Percentiles rank a stretch among this genome's conserved stretches.
Conservation (phyloP, 2,888 invertebrate genomes). For the Acanthosepion pharaonis region DNA sequence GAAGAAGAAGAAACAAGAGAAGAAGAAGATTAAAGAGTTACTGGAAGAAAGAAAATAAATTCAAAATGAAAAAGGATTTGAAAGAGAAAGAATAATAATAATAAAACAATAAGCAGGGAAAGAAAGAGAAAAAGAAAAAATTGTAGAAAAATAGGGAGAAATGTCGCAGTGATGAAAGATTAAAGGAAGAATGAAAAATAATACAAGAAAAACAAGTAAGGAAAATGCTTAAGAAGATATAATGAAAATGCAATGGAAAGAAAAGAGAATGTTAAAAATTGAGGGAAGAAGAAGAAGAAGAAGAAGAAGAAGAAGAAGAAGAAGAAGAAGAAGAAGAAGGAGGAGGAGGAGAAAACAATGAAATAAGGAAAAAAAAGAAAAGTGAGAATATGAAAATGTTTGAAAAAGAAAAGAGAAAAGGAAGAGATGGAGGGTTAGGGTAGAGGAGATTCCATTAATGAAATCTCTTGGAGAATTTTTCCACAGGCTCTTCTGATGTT, state of each 20-base stretch:
- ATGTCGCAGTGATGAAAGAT: background rate
- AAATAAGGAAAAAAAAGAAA: too few species aligned
- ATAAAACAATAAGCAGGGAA: background rate
- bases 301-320: background rate
- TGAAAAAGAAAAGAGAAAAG: background rate
- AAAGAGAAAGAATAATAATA: too few species aligned
- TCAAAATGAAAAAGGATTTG: background rate
- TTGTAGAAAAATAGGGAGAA: background rate
- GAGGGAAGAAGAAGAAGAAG: too few species aligned
- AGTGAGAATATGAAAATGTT: background rate
- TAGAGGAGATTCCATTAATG: conserved; percentile 6
- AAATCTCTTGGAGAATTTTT: conserved; percentile 5
- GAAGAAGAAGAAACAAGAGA: background rate
- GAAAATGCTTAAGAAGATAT: background rate
- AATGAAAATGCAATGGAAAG: background rate
- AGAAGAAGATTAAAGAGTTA: background rate
- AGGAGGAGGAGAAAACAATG: background rate
- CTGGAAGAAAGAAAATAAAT: background rate
- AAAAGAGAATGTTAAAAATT: background rate
- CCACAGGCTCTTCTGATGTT: conserved; percentile 33
- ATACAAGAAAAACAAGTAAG: background rate
- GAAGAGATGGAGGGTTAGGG: background rate
- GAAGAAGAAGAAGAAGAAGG: background rate
- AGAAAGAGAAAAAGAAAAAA: background rate
- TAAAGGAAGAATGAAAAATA: background rate